Percentiles rank a stretch among this genome's conserved stretches.
Conservation (phyloP, 2,797 vertebrate genomes). For the Lepilemur septentrionalis region DNA sequence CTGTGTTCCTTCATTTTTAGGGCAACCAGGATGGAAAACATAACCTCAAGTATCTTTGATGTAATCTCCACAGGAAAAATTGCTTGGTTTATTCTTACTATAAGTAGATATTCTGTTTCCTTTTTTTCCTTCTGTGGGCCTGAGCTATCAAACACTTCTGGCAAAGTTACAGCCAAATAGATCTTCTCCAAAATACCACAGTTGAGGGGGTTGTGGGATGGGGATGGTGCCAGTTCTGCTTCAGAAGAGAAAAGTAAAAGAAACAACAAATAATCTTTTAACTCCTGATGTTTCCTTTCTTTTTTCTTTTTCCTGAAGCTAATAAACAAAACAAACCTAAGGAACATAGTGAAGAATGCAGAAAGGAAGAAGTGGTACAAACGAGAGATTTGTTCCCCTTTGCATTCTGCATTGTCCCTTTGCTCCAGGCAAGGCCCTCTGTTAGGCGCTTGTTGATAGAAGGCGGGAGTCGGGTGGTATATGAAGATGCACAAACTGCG, state of each 20-base stretch:
- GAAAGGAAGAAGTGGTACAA: background rate
- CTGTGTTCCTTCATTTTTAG: slow-evolving; percentile 68
- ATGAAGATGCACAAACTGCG: background rate
- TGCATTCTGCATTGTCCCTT: slow-evolving; percentile 50
- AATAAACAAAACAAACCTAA: slow-evolving; percentile 3
- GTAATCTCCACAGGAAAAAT: slow-evolving; percentile 80
- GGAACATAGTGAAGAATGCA: background rate
- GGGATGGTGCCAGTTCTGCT: background rate
- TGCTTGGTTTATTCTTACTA: slow-evolving; percentile 75
- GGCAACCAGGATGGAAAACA: slow-evolving; percentile 79
- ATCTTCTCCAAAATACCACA: slow-evolving; percentile 67
- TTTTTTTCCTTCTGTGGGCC: slow-evolving; percentile 71
- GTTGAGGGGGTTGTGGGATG: background rate
- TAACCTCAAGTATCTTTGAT: slow-evolving; percentile 79
- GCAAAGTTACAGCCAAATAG: slow-evolving; percentile 68
- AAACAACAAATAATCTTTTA: background rate
- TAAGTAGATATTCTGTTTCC: slow-evolving; percentile 79
- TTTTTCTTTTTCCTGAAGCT: background rate
- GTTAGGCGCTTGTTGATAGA: background rate
- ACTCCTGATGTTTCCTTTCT: background rate
- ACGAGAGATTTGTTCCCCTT: background rate
- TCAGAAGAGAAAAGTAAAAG: slow-evolving; percentile 41
- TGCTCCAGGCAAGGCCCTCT: background rate
- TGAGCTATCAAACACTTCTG: slow-evolving; percentile 74
- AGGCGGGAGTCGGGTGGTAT: background rate